Evolutionary conservation across 2,888 invertebrate species (phyloP), one percentile per base, ranked within the genome.

Genomic region (Tillus elongatus): DNA sequence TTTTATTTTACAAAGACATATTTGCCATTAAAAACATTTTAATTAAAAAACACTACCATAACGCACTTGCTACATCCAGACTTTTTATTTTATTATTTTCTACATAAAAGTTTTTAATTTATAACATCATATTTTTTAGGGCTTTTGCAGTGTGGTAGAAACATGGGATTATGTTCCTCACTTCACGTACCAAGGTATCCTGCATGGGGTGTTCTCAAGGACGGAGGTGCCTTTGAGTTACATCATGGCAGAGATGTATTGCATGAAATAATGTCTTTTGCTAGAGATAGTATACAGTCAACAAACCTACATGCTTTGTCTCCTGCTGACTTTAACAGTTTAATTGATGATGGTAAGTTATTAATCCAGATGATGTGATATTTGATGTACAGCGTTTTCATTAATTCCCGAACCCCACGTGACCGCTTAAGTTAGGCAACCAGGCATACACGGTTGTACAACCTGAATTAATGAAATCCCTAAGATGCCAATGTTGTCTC

Each of bases 201-300:
- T 0, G 70, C 76, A 10, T 85, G 86, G 74, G 80, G 75, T 9
- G 69, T 85, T 3, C 68, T 89, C 46, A 88, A 88, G 58, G 63
- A 67, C 1, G 79, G 79, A 13, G 86, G 87, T 2, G 82, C 77
- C 0, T 81, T 82, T 61, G 87, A 89, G 56, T 66, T 81, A 9
- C 74, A 78, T 58, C 77, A 80, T 57, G 82, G 82, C 51, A 63
- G 76, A 45, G 68, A 67, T 40, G 70, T 69, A 6, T 68, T 75
- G 1, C 68, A 72, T 45, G 72, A 74, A 49, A 59, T 75, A 30
- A 69, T 72, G 1, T 70, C 72, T n/a, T 84, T 84, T 64, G 77
- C 77, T 8, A 65, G 70, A 39, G 79, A 79, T 51, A 74, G 76
- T 48, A 59, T 69, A 4, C 64, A 66, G 52, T 69, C 74, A 1